Percentiles rank a stretch among this genome's conserved stretches.
Conservation (phyloP, 2,797 vertebrate species). For the Miichthys miiuy region DNA sequence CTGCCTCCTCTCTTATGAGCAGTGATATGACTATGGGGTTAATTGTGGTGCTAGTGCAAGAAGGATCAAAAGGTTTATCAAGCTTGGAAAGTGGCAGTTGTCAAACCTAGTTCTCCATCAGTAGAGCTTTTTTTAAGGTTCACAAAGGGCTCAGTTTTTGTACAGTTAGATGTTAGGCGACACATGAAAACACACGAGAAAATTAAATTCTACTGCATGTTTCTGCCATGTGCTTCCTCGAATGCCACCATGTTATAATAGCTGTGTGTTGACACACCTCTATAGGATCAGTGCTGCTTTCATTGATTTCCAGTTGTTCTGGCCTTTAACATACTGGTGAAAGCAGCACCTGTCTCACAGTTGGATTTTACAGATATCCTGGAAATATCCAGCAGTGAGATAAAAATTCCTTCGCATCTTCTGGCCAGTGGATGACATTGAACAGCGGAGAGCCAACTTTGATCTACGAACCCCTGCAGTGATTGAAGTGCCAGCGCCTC, state of each 20-base stretch:
- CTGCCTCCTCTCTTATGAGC: constrained; percentile 39
- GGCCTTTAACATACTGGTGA: neutral
- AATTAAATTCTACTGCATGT: neutral
- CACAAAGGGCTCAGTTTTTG: constrained; percentile 7
- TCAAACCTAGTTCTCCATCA: constrained; percentile 24
- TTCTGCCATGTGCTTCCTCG: neutral
- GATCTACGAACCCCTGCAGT: constrained; percentile 17
- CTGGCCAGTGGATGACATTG: constrained; percentile 3
- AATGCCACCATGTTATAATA: neutral
- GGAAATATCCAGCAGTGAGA: constrained; percentile 6
- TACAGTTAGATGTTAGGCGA: neutral
- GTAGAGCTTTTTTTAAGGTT: constrained; percentile 18
- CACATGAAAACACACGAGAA: neutral
- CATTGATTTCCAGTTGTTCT: constrained; percentile 4
- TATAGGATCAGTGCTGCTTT: constrained; percentile 8
- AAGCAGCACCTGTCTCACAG: constrained; percentile 8
- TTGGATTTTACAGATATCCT: constrained; percentile 15
- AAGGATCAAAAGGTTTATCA: constrained; percentile 37
- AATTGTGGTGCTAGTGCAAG: constrained; percentile 51
- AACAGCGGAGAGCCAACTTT: constrained; percentile 13
- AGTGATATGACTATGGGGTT: constrained; percentile 56
- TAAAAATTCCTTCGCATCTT: constrained; percentile 15
- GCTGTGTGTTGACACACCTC: constrained; percentile 25
- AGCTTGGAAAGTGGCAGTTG: constrained; percentile 38
- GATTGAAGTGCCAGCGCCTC: constrained; percentile 1